Percentiles rank a stretch among this genome's conserved stretches.
Evolutionary conservation across 1,140 invertebrate species (phyloP).

Genomic region (Aphidius gifuensis): DNA sequence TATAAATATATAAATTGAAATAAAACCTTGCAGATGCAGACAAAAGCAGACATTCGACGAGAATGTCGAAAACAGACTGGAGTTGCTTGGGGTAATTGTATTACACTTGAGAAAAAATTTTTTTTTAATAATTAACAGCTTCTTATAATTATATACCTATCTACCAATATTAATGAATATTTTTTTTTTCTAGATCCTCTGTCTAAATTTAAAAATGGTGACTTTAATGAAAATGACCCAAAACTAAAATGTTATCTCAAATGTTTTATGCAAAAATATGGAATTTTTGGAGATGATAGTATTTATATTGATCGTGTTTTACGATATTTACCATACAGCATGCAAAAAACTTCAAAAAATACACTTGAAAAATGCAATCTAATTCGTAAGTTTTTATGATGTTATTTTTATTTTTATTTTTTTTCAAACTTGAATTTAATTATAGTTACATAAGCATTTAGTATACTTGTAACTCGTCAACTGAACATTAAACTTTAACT

Average conservation of each 20-base stretch:
- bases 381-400: slow-evolving; percentile 31
- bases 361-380: slow-evolving; percentile 37
- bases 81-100: slow-evolving; percentile 21
- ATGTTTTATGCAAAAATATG: slow-evolving; percentile 42
- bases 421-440: neutral
- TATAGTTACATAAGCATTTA: neutral
- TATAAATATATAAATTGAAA: too few relatives aligned
- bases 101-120: neutral
- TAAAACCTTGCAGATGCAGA: slow-evolving; percentile 11
- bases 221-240: slow-evolving; percentile 35
- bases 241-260: slow-evolving; percentile 45
- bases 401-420: too few relatives aligned
- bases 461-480: neutral
- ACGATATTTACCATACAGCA: slow-evolving; percentile 34
- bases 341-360: slow-evolving; percentile 32
- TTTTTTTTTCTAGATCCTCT: slow-evolving; percentile 32
- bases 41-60: slow-evolving; percentile 16
- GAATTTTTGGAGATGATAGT: slow-evolving; percentile 36
- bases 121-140: neutral
- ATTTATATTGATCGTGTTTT: slow-evolving; percentile 38
- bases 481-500: slow-evolving; percentile 1
- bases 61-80: slow-evolving; percentile 22
- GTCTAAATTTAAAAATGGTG: slow-evolving; percentile 34
- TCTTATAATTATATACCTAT: neutral
- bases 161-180: too few relatives aligned